These are phyloP conservation scores for Crossaster papposus DNA, from an alignment of 53 echinoderm and acorn worm species.

Conservation along the genomic window DNA sequence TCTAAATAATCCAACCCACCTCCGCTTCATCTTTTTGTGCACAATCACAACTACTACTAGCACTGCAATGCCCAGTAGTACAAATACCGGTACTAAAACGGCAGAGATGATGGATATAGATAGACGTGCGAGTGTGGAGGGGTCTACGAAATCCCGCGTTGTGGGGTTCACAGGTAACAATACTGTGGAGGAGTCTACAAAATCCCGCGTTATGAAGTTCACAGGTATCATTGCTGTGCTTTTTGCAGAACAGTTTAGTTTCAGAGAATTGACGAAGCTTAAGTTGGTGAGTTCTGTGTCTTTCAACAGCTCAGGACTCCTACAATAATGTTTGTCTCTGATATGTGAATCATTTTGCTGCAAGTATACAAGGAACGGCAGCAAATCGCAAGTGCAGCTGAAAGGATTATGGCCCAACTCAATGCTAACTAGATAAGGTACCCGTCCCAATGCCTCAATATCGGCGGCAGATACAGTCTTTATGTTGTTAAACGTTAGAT, in stretches of 20 bases:
- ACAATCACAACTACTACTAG: neutral
- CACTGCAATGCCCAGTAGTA: conserved; percentile 3
- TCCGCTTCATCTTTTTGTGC: conserved; percentile 17
- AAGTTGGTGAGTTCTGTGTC: conserved; percentile 4
- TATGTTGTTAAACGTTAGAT: conserved; percentile 25
- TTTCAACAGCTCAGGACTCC: neutral
- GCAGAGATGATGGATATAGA: conserved; percentile 4
- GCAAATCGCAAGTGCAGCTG: conserved; percentile 42
- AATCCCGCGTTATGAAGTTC: too few species aligned
- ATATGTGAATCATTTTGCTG: neutral
- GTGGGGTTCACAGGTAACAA: conserved; percentile 9
- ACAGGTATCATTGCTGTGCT: too few species aligned
- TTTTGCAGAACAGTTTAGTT: conserved; percentile 11
- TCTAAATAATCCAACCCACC: conserved; percentile 42
- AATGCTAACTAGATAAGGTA: neutral
- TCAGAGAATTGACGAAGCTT: conserved; percentile 2
- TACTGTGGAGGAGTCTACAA: too few species aligned
- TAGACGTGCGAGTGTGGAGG: neutral
- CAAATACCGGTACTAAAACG: conserved; percentile 12
- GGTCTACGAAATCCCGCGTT: too few species aligned
- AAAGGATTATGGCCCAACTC: conserved; percentile 28
- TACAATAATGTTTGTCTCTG: neutral
- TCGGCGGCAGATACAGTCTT: neutral
- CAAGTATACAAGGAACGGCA: conserved; percentile 28
- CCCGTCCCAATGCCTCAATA: neutral